Percentiles rank a stretch among this genome's conserved stretches.
Evolutionary conservation across 2,113 vertebrate genomes (phyloP).

Genomic region (Odontophorus gujanensis): DNA sequence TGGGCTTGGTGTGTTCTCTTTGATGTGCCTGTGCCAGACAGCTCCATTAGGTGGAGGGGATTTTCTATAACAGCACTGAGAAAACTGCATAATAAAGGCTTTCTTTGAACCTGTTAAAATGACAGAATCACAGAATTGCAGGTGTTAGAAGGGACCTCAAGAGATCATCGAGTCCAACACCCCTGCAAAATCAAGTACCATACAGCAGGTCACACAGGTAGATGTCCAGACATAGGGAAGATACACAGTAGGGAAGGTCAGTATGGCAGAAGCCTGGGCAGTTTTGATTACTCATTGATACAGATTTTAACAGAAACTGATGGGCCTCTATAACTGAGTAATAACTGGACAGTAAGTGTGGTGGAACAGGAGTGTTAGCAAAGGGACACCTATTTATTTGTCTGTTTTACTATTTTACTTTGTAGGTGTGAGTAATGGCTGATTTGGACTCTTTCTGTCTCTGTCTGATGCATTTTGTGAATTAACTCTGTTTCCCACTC

Average conservation of each 20-base stretch:
- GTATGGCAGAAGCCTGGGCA: not conserved
- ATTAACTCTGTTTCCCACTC: not conserved
- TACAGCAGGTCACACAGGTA: no score
- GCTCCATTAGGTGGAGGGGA: not conserved
- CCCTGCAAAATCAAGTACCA: no score
- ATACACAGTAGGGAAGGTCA: not conserved
- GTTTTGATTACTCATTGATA: not conserved
- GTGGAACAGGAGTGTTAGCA: not conserved
- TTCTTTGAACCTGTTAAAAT: not conserved
- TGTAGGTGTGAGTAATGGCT: not conserved
- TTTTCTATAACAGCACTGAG: not conserved
- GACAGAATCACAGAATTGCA: no score
- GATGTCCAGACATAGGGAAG: no score
- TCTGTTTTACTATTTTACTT: not conserved
- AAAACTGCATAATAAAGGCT: not conserved
- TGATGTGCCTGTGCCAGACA: not conserved
- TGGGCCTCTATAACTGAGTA: not conserved
- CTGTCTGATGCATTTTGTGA: not conserved
- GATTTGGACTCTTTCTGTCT: not conserved
- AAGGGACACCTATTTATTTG: not conserved
- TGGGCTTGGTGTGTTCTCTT: not conserved
- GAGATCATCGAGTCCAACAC: no score
- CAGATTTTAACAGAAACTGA: not conserved
- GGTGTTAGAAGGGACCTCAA: no score
- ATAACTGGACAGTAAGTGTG: not conserved